Conservation (phyloP, 2,113 vertebrate genomes). For the Pterocles gutturalis region DNA sequence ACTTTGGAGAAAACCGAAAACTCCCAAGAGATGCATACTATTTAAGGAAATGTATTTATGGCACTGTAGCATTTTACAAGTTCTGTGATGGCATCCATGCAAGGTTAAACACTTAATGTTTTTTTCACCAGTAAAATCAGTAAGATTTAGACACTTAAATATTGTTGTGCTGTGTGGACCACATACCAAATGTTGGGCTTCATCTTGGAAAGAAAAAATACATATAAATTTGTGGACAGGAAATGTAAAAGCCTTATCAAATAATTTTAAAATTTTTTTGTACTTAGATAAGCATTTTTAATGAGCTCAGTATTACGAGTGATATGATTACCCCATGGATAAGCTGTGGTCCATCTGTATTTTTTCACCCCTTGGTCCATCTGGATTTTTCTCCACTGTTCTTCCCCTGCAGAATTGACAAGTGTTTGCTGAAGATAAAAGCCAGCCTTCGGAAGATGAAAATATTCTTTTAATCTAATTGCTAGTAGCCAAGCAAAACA, state of each 20-base stretch:
- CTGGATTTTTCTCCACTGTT: background rate
- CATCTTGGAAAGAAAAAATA: background rate
- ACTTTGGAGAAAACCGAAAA: conserved; percentile 50
- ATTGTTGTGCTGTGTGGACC: background rate
- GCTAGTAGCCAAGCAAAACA: background rate
- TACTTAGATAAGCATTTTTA: background rate
- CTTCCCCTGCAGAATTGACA: background rate
- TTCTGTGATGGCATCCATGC: background rate
- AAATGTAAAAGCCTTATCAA: background rate
- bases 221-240: background rate
- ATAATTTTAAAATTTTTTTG: background rate
- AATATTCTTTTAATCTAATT: background rate
- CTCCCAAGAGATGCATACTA: background rate
- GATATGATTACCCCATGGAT: background rate
- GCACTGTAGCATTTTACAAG: background rate
- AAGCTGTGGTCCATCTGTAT: background rate
- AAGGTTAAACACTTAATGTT: background rate
- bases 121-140: background rate
- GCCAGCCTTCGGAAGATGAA: background rate
- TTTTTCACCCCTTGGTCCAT: background rate
- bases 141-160: background rate
- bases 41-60: conserved; percentile 41
- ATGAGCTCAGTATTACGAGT: background rate
- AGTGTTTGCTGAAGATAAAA: conserved; percentile 6
- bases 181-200: background rate